phyloP scores from a whole-genome alignment of 2,113 vertebrate species.

The Vicugna pacos region DNA sequence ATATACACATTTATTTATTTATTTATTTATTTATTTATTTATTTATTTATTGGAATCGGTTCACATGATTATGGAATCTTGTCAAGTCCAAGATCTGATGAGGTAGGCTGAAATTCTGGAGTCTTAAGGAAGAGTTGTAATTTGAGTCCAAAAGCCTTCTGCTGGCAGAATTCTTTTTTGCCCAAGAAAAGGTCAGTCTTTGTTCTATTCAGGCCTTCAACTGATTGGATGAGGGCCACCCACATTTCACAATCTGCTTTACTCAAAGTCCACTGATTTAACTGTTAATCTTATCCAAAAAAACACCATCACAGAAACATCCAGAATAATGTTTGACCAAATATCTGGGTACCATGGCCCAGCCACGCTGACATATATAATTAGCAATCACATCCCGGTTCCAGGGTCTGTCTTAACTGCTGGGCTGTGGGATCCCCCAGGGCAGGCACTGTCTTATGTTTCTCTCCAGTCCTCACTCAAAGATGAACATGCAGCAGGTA shows the following conservation, averaged over 20 bases:
- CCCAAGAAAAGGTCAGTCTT: neutral
- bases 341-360: neutral
- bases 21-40: neutral
- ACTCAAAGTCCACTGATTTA: neutral
- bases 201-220: neutral
- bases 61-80: neutral
- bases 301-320: neutral
- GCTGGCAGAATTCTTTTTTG: neutral
- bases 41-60: neutral
- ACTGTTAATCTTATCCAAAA: neutral
- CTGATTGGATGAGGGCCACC: neutral
- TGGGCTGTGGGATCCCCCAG: neutral
- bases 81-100: neutral
- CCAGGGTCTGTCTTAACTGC: neutral
- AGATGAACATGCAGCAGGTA: neutral
- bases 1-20: neutral
- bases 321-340: neutral
- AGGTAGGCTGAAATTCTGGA: neutral
- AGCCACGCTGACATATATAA: neutral
- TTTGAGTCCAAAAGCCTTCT: neutral
- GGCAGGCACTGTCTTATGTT: neutral
- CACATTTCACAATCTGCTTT: neutral
- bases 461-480: neutral
- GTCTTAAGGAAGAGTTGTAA: neutral
- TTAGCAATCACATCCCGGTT: neutral